Evolutionary conservation across 1,140 invertebrate species (phyloP).

Genomic region (Gonioctena quinquepunctata): DNA sequence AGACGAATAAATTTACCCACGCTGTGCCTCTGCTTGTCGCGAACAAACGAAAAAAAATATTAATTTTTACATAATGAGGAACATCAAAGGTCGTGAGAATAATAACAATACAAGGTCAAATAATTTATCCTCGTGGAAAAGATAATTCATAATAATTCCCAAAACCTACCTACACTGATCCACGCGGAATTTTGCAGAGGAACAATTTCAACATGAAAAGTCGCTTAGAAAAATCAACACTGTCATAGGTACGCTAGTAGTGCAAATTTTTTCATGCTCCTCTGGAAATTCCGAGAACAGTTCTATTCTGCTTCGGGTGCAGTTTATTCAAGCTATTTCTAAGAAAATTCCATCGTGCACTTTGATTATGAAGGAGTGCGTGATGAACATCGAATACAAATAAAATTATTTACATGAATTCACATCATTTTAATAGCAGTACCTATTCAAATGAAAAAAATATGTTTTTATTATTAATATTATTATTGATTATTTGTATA

Average conservation of each 20-base stretch:
- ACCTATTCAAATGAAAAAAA: no score
- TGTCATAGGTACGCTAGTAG: neutral
- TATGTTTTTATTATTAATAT: no score
- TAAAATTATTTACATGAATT: no score
- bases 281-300: neutral
- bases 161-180: neutral
- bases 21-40: no score
- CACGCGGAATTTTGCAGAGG: neutral
- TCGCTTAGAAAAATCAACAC: neutral
- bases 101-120: neutral
- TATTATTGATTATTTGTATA: no score
- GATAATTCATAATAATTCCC: neutral
- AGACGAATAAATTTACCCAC: no score
- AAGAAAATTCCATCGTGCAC: neutral
- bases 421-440: no score
- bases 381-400: no score
- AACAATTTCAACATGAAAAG: neutral
- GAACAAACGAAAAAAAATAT: no score
- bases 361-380: neutral
- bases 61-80: neutral
- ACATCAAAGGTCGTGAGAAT: neutral
- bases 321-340: neutral
- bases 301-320: neutral
- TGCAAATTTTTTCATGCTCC: neutral
- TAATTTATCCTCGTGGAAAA: neutral